phyloP scores from a whole-genome alignment of 2,888 invertebrate species.

The Leptura quadrifasciata region DNA sequence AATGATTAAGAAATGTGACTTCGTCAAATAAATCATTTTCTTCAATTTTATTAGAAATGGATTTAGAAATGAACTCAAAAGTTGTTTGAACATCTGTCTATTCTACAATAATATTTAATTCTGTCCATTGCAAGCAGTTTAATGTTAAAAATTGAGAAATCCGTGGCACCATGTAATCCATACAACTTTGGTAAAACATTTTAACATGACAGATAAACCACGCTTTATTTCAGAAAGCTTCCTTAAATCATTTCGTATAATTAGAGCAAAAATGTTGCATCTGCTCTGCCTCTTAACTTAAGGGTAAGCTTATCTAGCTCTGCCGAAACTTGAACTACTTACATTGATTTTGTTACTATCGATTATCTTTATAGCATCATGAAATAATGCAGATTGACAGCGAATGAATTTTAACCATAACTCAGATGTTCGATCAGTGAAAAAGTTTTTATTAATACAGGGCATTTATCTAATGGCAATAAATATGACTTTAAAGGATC shows the following conservation, averaged over 20 bases:
- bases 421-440: conserved; percentile 17
- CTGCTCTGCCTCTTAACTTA: background rate
- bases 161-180: background rate
- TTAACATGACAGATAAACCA: no score
- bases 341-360: background rate
- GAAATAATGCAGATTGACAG: background rate
- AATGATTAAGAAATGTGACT: no score
- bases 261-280: no score
- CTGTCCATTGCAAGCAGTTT: no score
- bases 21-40: no score
- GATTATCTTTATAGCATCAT: background rate
- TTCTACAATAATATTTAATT: no score
- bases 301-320: no score
- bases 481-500: conserved; percentile 64
- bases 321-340: no score
- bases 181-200: conserved; percentile 2
- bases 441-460: conserved; percentile 36
- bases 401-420: conserved; percentile 5
- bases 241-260: no score
- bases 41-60: conserved; percentile 4
- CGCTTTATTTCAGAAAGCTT: no score
- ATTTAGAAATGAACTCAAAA: background rate
- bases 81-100: no score
- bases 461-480: conserved; percentile 64
- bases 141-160: no score